A percentile compares a stretch with the other conserved stretches of the same genome.
These are phyloP conservation scores for Macroglossus sobrinus DNA, from an alignment of 2,113 vertebrate species.

Conservation along the genomic window DNA sequence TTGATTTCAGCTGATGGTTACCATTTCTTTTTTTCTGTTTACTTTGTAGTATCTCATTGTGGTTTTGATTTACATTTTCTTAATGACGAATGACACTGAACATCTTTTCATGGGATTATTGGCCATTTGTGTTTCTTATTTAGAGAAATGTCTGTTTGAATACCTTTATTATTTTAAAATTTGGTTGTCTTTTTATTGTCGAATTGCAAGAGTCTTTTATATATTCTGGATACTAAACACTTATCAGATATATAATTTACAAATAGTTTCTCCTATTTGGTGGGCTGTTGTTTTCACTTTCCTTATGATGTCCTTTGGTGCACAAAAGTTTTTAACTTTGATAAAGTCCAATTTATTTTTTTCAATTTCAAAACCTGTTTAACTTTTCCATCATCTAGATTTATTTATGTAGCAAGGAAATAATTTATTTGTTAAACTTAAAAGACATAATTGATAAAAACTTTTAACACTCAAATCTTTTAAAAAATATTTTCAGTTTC, in stretches of 20 bases:
- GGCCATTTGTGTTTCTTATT: not conserved
- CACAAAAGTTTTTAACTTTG: not conserved
- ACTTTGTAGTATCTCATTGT: not conserved
- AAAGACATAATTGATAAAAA: not conserved
- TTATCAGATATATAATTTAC: too few species aligned
- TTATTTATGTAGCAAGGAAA: not conserved
- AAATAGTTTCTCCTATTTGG: too few species aligned
- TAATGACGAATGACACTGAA: not conserved
- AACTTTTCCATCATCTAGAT: not conserved
- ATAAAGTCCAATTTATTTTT: not conserved
- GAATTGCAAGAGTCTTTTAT: too few species aligned
- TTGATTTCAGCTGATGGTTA: not conserved
- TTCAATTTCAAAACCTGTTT: not conserved
- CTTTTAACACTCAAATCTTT: not conserved
- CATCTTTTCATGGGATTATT: not conserved
- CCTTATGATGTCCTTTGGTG: too few species aligned
- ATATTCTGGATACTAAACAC: too few species aligned
- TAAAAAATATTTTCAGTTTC: not conserved
- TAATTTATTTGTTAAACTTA: not conserved
- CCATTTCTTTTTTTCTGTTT: not conserved
- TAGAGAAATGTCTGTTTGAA: not conserved
- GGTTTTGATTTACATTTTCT: not conserved
- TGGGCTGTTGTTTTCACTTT: too few species aligned
- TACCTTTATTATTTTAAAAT: not conserved
- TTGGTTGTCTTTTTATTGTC: too few species aligned